Evolutionary conservation across 37 sponge, comb jelly and placozoan genomes (phyloP), one percentile per base, ranked within the genome.

Genomic region (Cliona cf. orientalis): DNA sequence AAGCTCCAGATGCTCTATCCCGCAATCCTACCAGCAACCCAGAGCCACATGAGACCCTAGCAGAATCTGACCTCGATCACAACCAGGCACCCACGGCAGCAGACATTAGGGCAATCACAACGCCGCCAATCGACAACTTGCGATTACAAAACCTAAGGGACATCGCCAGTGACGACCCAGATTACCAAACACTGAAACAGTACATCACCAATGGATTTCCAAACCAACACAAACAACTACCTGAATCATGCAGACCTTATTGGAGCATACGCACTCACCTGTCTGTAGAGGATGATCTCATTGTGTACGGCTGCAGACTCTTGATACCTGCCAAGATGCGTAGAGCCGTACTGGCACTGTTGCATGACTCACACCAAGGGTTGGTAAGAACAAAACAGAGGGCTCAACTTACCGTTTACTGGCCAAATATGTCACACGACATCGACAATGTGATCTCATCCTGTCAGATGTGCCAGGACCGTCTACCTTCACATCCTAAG

Each of bases 1-100:
- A 80, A 1, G 81, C 81, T 26, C 57, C 60, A 11, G 69, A 79
- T 66, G 78, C 78, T 29, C 63, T 60, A 4, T 66, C 66, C 25
- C 11, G 66, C 14, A 79, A 64, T 35, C 79, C 68, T 11, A 23
- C 44, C 1, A 1, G 29, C 1, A 35, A 79, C 36, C 79, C 79
- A 4, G 17, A 64, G 5, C 79, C 66, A 60, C 25, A 60, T 9
- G 78, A 61, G 0, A 41, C 25, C 9, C 79, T 79, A 21, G 58
- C 58, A 29, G 58, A 53, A 38, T n/a, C n/a, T n/a, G n/a, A n/a
- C n/a, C n/a, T n/a, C n/a, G 1, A 14, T 7, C 5, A 6, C 22
- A 41, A 44, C n/a, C 49, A 46, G 3, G 46, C 3, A 25, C 23
- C 31, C 2, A 62, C 65, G n/a, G 37, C 41, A 19, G 78, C 78